phyloP scores from a whole-genome alignment of 2,797 vertebrate genomes.

The Peromyscus melanophrys region DNA sequence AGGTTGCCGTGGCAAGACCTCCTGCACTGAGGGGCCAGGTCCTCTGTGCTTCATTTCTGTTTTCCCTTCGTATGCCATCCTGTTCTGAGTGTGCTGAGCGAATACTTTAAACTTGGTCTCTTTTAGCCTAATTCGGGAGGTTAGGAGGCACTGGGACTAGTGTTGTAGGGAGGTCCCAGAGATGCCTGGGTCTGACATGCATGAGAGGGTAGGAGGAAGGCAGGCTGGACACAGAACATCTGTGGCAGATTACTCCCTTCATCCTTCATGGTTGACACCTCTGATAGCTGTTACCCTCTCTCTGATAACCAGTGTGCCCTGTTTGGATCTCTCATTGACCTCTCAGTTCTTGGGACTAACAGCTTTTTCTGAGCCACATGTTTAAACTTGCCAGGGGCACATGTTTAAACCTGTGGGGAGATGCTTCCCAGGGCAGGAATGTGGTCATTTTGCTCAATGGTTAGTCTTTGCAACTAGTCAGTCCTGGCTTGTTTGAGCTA shows the following conservation, averaged over 20 bases:
- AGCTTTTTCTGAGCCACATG: conserved; percentile 5
- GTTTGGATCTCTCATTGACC: neutral
- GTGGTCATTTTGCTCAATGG: conserved; percentile 8
- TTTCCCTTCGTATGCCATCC: neutral
- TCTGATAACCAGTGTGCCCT: conserved; percentile 12
- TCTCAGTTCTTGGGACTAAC: conserved; percentile 31
- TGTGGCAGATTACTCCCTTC: neutral
- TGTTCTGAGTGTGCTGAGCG: conserved; percentile 12
- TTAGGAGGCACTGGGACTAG: neutral
- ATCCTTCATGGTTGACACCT: neutral
- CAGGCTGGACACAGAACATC: neutral
- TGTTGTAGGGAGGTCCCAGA: neutral
- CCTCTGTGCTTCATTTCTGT: neutral
- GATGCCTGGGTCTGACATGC: neutral
- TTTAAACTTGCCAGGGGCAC: conserved; percentile 8
- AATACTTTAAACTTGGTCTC: conserved; percentile 5
- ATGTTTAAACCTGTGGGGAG: neutral
- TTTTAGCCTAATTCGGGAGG: conserved; percentile 25
- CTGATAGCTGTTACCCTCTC: neutral
- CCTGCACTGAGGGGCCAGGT: neutral
- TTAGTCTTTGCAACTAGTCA: conserved; percentile 14
- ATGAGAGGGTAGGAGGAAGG: neutral
- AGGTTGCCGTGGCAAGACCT: neutral
- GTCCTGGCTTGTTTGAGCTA: conserved; percentile 33
- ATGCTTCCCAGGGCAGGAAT: neutral